A percentile compares a stretch with the other conserved stretches of the same genome.
phyloP scores from a whole-genome alignment of 2,113 vertebrate genomes.

The Pica pica region DNA sequence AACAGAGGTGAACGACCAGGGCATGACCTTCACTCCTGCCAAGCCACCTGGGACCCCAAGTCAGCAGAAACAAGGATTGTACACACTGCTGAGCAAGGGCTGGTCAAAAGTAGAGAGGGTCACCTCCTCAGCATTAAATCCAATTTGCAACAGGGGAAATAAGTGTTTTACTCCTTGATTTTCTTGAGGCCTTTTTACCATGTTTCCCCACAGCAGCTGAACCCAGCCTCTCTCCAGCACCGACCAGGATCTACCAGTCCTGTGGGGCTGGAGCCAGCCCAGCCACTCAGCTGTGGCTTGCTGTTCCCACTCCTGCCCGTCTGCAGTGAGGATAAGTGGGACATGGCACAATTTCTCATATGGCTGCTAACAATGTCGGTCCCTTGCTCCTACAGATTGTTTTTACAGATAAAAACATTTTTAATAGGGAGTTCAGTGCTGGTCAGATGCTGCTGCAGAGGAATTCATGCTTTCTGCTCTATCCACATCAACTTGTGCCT shows the following conservation, averaged over 20 bases:
- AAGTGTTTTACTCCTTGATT: not conserved
- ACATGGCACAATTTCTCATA: not conserved
- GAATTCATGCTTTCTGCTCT: not conserved
- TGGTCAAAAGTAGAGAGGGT: not conserved
- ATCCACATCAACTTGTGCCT: not conserved
- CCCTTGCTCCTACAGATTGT: not conserved
- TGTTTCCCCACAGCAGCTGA: not conserved
- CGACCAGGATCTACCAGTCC: not conserved
- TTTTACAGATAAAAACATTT: not conserved
- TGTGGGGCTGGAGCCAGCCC: not conserved
- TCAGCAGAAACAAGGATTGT: accelerated
- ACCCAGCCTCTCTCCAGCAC: not conserved
- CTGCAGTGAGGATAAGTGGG: not conserved
- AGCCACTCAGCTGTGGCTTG: not conserved
- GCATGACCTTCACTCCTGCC: not conserved
- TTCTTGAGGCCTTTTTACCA: not conserved
- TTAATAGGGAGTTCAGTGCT: not conserved
- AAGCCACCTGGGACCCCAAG: accelerated
- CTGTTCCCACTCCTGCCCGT: not conserved
- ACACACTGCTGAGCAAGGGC: not conserved
- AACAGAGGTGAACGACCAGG: not conserved
- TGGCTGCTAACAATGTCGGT: not conserved
- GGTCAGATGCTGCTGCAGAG: not conserved
- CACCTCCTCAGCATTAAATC: not conserved
- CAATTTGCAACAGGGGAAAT: not conserved